Percentiles rank a stretch among this genome's conserved stretches.
These are phyloP conservation scores for Colossoma macropomum DNA, from an alignment of 2,113 vertebrate species.

Conservation along the genomic window DNA sequence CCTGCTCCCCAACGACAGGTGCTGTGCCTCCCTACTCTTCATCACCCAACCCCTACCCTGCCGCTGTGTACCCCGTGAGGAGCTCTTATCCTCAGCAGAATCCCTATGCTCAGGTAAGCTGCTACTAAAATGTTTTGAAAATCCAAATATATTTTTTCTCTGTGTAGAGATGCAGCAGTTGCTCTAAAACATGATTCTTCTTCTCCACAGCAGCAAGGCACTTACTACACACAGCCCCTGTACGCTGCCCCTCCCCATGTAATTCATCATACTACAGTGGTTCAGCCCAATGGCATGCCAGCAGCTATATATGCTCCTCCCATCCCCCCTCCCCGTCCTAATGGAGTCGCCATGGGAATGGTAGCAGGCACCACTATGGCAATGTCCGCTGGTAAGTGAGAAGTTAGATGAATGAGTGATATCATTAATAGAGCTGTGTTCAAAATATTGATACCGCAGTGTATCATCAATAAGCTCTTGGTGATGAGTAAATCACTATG, in stretches of 20 bases:
- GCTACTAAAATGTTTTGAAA: neutral
- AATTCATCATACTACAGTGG: slow-evolving; percentile 99
- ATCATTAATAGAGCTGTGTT: neutral
- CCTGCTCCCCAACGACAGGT: slow-evolving; percentile 94
- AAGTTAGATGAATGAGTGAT: neutral
- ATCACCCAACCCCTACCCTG: slow-evolving; percentile 90
- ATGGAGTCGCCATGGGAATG: slow-evolving; percentile 94
- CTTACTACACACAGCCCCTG: slow-evolving; percentile 96
- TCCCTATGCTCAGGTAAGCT: slow-evolving; percentile 91
- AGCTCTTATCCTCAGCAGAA: slow-evolving; percentile 97
- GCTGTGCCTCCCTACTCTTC: slow-evolving; percentile 92
- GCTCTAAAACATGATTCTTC: slow-evolving; percentile 44
- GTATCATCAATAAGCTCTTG: neutral
- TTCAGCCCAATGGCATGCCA: slow-evolving; percentile 98
- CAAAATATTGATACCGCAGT: neutral
- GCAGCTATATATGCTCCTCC: slow-evolving; percentile 92
- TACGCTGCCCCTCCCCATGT: slow-evolving; percentile 97
- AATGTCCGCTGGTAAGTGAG: slow-evolving; percentile 92
- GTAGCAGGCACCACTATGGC: slow-evolving; percentile 98
- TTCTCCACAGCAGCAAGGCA: slow-evolving; percentile 86
- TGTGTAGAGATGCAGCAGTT: neutral
- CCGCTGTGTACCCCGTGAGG: slow-evolving; percentile 93
- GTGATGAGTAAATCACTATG: neutral
- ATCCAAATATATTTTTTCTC: neutral
- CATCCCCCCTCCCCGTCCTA: slow-evolving; percentile 83